These are phyloP conservation scores for Furcifer pardalis DNA, from an alignment of 2,797 vertebrate species.

Conservation along the genomic window DNA sequence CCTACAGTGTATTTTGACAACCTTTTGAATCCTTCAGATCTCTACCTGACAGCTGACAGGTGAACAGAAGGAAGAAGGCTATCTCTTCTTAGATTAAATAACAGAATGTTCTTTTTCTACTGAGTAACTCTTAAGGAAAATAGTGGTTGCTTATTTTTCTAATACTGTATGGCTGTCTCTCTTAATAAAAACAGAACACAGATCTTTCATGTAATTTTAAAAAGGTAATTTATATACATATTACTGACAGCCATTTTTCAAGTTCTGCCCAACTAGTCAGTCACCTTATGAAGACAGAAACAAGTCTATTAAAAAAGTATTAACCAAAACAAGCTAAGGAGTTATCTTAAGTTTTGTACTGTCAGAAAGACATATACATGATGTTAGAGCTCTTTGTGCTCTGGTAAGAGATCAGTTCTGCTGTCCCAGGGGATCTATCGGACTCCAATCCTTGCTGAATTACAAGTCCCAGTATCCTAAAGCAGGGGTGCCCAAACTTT, in stretches of 20 bases:
- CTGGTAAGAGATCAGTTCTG: not conserved
- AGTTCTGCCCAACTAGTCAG: slow-evolving; percentile 3
- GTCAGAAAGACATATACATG: not conserved
- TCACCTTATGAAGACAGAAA: not conserved
- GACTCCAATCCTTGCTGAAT: not conserved
- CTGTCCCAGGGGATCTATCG: not conserved
- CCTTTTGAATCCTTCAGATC: slow-evolving; percentile 31
- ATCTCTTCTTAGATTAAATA: slow-evolving; percentile 11
- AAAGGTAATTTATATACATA: slow-evolving; percentile 16
- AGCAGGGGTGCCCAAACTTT: too few species aligned
- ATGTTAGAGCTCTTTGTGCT: not conserved
- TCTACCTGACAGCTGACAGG: slow-evolving; percentile 40
- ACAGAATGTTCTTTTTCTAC: slow-evolving; percentile 24
- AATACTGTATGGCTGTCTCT: not conserved
- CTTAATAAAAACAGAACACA: slow-evolving; percentile 14
- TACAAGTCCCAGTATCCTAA: not conserved
- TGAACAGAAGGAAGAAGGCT: slow-evolving; percentile 18
- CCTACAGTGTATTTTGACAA: slow-evolving; percentile 22
- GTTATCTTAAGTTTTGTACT: not conserved
- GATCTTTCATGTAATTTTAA: slow-evolving; percentile 8
- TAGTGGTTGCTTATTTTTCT: slow-evolving; percentile 18
- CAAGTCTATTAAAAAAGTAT: not conserved
- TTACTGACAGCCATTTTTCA: slow-evolving; percentile 21
- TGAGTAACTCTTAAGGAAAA: slow-evolving; percentile 33
- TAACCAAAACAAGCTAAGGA: not conserved